Percentiles rank a stretch among this genome's conserved stretches.
phyloP scores from a whole-genome alignment of 2,888 invertebrate species.

The Pandemis cinnamomeana region DNA sequence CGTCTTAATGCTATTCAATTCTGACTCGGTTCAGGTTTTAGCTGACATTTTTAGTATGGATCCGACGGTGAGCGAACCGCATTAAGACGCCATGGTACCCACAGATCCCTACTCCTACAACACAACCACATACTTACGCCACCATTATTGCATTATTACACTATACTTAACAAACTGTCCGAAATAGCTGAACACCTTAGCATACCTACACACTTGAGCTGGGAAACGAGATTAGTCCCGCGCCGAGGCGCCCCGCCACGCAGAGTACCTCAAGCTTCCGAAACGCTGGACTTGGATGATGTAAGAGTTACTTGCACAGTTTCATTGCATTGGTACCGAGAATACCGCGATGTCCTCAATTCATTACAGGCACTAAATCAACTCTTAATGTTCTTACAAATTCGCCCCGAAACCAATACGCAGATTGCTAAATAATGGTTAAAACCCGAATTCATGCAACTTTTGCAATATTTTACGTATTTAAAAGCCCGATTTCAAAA shows the following conservation, averaged over 20 bases:
- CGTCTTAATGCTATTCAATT: too few species aligned
- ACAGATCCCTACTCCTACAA: too few species aligned
- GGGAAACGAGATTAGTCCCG: background rate
- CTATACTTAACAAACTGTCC: too few species aligned
- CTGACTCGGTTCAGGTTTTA: too few species aligned
- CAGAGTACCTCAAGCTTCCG: background rate
- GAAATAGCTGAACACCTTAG: background rate
- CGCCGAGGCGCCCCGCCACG: background rate
- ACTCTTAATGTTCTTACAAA: conserved; percentile 31
- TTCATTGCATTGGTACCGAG: conserved; percentile 7
- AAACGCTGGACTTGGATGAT: background rate
- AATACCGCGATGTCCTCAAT: conserved; percentile 5
- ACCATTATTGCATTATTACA: too few species aligned
- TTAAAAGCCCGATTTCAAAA: background rate
- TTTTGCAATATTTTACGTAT: background rate
- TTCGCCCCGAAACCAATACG: conserved; percentile 13
- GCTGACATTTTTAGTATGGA: too few species aligned
- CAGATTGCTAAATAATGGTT: conserved; percentile 12
- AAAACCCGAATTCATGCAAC: background rate
- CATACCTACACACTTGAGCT: background rate
- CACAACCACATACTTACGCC: too few species aligned
- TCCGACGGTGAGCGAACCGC: too few species aligned
- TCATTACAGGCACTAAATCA: conserved; percentile 25
- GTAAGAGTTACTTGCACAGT: conserved; percentile 20
- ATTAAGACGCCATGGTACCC: too few species aligned